These are phyloP conservation scores for Aphidoletes aphidimyza DNA, from an alignment of 2,888 invertebrate genomes.

Conservation along the genomic window DNA sequence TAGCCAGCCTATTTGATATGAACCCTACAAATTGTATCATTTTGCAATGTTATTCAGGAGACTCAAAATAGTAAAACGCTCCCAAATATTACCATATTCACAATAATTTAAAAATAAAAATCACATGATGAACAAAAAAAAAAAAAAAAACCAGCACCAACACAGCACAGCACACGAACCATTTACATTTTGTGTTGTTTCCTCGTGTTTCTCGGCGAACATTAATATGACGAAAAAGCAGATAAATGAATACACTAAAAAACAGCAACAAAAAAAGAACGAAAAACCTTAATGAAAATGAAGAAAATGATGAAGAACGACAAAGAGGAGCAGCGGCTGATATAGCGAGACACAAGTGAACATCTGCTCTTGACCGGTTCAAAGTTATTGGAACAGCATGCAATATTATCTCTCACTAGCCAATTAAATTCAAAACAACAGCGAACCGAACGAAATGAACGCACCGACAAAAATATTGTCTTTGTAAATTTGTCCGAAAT, in stretches of 20 bases:
- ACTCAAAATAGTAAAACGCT: neutral
- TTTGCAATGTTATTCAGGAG: neutral
- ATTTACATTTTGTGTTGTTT: conserved; percentile 18
- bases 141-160: neutral
- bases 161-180: too few species aligned
- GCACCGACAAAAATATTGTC: conserved; percentile 32
- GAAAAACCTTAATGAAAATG: conserved; percentile 32
- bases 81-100: conserved; percentile 43
- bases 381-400: conserved; percentile 44
- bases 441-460: neutral
- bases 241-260: neutral
- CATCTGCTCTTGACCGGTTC: conserved; percentile 54
- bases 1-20: neutral
- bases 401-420: conserved; percentile 40
- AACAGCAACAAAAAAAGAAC: neutral
- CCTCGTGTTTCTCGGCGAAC: conserved; percentile 37
- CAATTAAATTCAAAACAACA: conserved; percentile 51
- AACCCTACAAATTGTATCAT: neutral
- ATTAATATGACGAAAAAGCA: conserved; percentile 45
- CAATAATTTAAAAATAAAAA: neutral
- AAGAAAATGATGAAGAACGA: conserved; percentile 49
- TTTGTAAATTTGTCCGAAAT: conserved; percentile 25
- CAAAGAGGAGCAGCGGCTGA: conserved; percentile 48
- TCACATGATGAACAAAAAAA: neutral
- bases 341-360: conserved; percentile 12